A percentile compares a stretch with the other conserved stretches of the same genome.
Conservation (phyloP, 2,797 vertebrate species). For the Gadopsis bispinosus region DNA sequence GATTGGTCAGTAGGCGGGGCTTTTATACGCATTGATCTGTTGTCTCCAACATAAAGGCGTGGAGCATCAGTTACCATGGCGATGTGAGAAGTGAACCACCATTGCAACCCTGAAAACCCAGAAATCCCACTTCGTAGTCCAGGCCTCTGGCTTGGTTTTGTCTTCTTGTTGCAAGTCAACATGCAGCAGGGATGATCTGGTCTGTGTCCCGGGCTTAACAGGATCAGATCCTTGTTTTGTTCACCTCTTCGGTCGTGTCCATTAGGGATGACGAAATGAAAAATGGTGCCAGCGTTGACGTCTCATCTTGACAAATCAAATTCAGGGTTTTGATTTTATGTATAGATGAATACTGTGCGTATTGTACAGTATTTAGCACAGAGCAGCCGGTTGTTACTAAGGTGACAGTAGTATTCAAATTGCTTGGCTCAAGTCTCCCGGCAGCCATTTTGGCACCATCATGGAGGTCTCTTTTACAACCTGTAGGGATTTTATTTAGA, state of each 20-base stretch:
- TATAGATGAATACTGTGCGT: background rate
- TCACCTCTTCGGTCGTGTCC: background rate
- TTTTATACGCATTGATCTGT: too few species aligned
- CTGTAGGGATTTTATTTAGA: too few species aligned
- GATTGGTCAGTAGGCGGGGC: too few species aligned
- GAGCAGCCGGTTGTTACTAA: background rate
- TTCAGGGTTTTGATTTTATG: background rate
- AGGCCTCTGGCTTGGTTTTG: too few species aligned
- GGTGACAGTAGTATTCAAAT: background rate
- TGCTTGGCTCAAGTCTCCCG: background rate
- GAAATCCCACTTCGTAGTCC: too few species aligned
- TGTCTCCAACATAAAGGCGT: too few species aligned
- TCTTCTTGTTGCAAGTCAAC: background rate
- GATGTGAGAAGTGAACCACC: too few species aligned
- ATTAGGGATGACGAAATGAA: background rate
- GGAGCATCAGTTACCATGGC: too few species aligned
- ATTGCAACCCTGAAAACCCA: too few species aligned
- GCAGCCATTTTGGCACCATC: background rate
- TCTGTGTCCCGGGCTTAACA: background rate
- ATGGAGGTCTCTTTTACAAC: background rate
- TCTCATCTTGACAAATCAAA: background rate
- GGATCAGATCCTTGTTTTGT: background rate
- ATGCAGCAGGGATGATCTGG: constrained; percentile 5
- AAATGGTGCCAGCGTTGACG: background rate
- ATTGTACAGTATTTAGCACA: background rate